Percentiles rank a stretch among this genome's conserved stretches.
Conservation (phyloP, 2,888 invertebrate genomes). For the Scelioninae gen. 2 region DNA sequence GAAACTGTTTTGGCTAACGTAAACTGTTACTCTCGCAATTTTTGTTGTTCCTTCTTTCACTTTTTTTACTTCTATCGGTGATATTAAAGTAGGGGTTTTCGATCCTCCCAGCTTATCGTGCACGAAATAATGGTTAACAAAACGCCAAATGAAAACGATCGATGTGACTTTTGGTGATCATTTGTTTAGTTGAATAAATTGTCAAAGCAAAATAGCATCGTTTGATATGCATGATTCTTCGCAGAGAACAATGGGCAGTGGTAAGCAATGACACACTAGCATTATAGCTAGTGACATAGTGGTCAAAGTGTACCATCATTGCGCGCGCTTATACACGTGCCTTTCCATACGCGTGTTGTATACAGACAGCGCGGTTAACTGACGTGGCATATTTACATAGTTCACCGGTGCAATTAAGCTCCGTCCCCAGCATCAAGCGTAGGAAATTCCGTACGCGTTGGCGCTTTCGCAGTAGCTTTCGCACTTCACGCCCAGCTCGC, state of each 20-base stretch:
- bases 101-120: too few species aligned
- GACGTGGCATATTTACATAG: conserved; percentile 74
- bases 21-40: not conserved
- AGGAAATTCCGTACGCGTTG: conserved; percentile 71
- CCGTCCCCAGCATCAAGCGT: conserved; percentile 72
- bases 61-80: too few species aligned
- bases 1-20: not conserved
- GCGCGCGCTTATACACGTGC: conserved; percentile 53
- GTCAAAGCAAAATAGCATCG: conserved; percentile 36
- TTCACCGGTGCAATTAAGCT: conserved; percentile 73
- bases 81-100: too few species aligned
- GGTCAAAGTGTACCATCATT: conserved; percentile 66
- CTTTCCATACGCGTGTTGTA: conserved; percentile 59
- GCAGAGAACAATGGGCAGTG: conserved; percentile 61
- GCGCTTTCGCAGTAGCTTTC: conserved; percentile 65
- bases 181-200: conserved; percentile 35
- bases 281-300: conserved; percentile 70
- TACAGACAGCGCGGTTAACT: conserved; percentile 69
- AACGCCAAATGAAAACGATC: conserved; percentile 9
- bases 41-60: too few species aligned
- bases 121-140: not conserved
- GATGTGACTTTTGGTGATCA: conserved; percentile 14
- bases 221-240: conserved; percentile 63
- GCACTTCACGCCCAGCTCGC: conserved; percentile 61
- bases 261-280: conserved; percentile 69